phyloP scores from a whole-genome alignment of 2,888 invertebrate species.

The Allolobophora icterica region DNA sequence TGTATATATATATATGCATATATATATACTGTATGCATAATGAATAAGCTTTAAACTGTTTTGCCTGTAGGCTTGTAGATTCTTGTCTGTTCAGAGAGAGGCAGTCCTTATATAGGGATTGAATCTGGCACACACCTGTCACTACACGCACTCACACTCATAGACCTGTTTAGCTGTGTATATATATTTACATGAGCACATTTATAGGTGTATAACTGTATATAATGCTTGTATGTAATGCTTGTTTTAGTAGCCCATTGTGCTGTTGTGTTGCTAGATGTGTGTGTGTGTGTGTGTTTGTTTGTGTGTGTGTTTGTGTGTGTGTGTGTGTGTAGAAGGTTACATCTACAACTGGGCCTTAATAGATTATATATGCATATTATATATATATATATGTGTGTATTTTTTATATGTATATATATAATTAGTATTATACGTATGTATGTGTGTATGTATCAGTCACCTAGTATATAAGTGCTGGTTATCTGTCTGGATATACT shows the following conservation, averaged over 20 bases:
- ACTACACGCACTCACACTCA: background rate
- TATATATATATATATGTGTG: background rate
- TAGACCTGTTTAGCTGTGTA: background rate
- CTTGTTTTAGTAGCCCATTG: background rate
- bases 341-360: background rate
- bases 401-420: background rate
- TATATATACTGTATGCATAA: background rate
- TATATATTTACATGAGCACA: no score
- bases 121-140: background rate
- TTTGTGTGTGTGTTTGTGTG: background rate
- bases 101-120: background rate
- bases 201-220: no score
- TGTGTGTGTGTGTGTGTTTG: background rate
- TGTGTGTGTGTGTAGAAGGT: background rate
- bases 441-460: no score
- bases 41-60: constrained; percentile 1
- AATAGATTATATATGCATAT: background rate
- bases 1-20: no score
- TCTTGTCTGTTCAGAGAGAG: background rate
- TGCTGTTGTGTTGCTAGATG: background rate
- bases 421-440: background rate
- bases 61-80: constrained; percentile 11
- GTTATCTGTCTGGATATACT: no score
- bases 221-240: no score
- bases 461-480: no score